Conservation (phyloP, 2,888 invertebrate genomes). For the Lathronympha strigana region DNA sequence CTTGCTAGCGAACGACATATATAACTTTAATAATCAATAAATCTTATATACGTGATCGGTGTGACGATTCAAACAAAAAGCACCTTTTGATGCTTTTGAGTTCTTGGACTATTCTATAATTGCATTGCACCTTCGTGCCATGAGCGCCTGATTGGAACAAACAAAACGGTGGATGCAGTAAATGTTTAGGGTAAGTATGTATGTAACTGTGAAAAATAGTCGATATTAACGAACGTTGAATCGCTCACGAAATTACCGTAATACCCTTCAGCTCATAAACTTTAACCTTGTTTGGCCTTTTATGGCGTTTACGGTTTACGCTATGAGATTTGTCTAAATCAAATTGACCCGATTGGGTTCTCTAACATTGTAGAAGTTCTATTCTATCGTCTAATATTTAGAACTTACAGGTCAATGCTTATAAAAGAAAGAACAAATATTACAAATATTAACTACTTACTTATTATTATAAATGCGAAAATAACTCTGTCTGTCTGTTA, state of each 20-base stretch:
- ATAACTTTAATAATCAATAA: background rate
- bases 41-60: background rate
- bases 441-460: no score
- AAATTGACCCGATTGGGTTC: slow-evolving; percentile 10
- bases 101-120: background rate
- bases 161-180: no score
- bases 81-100: no score
- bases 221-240: slow-evolving; percentile 19
- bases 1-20: background rate
- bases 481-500: no score
- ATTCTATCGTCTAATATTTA: no score
- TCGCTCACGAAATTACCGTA: slow-evolving; percentile 27
- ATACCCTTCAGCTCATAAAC: slow-evolving; percentile 31
- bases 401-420: no score
- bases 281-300: slow-evolving; percentile 34
- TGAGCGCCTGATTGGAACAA: background rate
- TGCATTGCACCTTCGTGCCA: background rate
- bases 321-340: background rate
- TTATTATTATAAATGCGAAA: no score
- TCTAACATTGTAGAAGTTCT: background rate
- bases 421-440: no score
- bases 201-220: no score
- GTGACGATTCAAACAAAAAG: background rate
- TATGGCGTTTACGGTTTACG: background rate
- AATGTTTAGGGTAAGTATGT: no score